These are phyloP conservation scores for Drosophila mimica DNA, from an alignment of 2,888 invertebrate genomes.

Conservation along the genomic window DNA sequence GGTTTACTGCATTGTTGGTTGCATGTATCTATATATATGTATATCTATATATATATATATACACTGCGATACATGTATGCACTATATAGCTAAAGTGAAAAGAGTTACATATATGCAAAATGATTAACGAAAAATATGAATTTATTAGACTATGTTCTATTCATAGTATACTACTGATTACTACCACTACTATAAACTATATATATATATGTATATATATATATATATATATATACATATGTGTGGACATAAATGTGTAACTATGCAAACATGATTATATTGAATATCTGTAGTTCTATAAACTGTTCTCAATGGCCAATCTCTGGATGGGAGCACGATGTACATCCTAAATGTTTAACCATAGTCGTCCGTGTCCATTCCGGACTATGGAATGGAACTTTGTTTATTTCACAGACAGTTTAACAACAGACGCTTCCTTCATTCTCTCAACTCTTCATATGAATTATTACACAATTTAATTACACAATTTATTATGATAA, in stretches of 20 bases:
- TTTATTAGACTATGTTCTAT: conserved; percentile 77
- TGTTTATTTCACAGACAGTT: background rate
- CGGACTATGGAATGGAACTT: conserved; percentile 8
- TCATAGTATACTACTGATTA: conserved; percentile 53
- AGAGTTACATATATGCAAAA: conserved; percentile 28
- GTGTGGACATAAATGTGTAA: conserved; percentile 12
- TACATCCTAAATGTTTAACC: conserved; percentile 2
- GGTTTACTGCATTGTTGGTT: conserved; percentile 49
- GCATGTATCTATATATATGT: conserved; percentile 14
- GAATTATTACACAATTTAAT: conserved; percentile 41
- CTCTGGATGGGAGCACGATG: conserved; percentile 1
- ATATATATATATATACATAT: conserved; percentile 2
- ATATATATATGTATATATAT: conserved; percentile 17
- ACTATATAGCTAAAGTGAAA: conserved; percentile 36
- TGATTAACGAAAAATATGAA: conserved; percentile 78
- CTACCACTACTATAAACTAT: conserved; percentile 27
- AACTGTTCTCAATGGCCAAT: conserved; percentile 51
- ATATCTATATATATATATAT: background rate
- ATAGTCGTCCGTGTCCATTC: conserved; percentile 29
- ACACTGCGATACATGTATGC: conserved; percentile 16
- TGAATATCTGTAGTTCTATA: conserved; percentile 39
- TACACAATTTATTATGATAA: conserved; percentile 22
- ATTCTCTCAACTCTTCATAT: conserved; percentile 46
- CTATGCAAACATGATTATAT: conserved; percentile 21
- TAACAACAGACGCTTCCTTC: conserved; percentile 43